Evolutionary conservation across 2,797 vertebrate genomes (phyloP).

Genomic region (Hippoglossus hippoglossus): DNA sequence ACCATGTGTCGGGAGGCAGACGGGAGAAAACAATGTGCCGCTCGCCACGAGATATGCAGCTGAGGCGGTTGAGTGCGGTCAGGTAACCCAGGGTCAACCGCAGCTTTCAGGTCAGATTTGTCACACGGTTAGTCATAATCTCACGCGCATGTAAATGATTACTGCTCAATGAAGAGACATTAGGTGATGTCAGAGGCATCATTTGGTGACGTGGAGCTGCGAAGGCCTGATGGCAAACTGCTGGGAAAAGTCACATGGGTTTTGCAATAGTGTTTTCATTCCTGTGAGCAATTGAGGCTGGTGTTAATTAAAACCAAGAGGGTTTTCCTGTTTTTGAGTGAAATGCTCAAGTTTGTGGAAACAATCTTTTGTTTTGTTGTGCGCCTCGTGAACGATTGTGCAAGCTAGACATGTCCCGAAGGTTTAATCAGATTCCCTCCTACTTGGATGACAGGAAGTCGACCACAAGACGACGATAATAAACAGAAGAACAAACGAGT

Average conservation of each 20-base stretch:
- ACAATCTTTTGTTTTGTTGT: conserved; percentile 18
- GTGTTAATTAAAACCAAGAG: conserved; percentile 40
- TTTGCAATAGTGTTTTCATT: conserved; percentile 53
- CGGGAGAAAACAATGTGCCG: neutral
- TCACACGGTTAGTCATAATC: conserved; percentile 48
- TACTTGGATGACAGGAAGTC: conserved; percentile 37
- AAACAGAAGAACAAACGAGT: conserved; percentile 34
- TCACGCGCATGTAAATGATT: conserved; percentile 43
- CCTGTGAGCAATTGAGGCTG: neutral
- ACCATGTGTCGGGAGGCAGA: conserved; percentile 59
- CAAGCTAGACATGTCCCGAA: conserved; percentile 16
- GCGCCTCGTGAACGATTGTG: conserved; percentile 21
- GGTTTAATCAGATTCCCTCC: neutral
- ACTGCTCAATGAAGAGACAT: neutral
- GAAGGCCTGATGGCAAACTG: conserved; percentile 6
- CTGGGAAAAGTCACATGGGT: conserved; percentile 34
- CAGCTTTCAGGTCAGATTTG: conserved; percentile 63
- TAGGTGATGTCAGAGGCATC: conserved; percentile 29
- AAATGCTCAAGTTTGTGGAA: conserved; percentile 15
- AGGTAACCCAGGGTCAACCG: conserved; percentile 34
- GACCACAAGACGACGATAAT: neutral
- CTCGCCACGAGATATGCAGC: conserved; percentile 16
- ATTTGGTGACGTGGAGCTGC: conserved; percentile 38
- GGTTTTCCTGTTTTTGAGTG: conserved; percentile 57
- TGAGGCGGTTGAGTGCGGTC: conserved; percentile 24